Base-by-base conservation (phyloP, 1,140 invertebrate species). In the Drosophila pseudoananassae region DNA sequence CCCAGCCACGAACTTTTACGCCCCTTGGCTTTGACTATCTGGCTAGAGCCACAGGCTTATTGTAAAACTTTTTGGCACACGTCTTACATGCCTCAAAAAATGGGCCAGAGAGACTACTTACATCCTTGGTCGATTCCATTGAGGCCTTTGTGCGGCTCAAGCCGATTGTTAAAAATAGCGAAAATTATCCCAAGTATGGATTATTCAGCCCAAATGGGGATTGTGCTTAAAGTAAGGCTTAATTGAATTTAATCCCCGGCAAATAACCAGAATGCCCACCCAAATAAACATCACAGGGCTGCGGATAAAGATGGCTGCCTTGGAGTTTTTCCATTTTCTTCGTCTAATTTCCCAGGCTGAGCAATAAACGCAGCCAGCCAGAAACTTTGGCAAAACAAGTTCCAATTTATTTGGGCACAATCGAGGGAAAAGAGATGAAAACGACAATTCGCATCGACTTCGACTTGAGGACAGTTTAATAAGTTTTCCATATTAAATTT, bases 31-130 rank as follows among this genome's bases (percentile, higher is more conserved):
- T 29, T 52, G 63, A 68, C 47, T 77, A 74, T 71, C 65, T 66
- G 45, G 61, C 40, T 27, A 49, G 64, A 63, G 78, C 83, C 72
- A 61, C 75, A 58, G 78, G 83, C 83, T 70, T 83, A 88, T 87
- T 88, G 83, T 83, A 65, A 88, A 87, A 85, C 82, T 85, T 85
- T 88, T 78, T 87, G 83, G 83, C 83, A 87, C 83, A 87, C 83
- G 83, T 88, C 83, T 88, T 83, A 78, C 56, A 75, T 88, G 40
- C 40, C 63, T 40, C 43, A 53, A 75, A 43, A 43, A 75, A 75
- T 29, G 49, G 55, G 54, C 77, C 73, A 55, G 53, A 33, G 56
- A 65, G 56, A 56, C 38, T 65, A 69, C 66, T 81, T 72, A 54
- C 36, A n/a, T 52, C 47, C 59, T 74, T 56, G 51, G 52, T 12